A percentile compares a stretch with the other conserved stretches of the same genome.
These are phyloP conservation scores for Akabosia matsudoensis DNA, from an alignment of 1,140 invertebrate species.

Conservation along the genomic window DNA sequence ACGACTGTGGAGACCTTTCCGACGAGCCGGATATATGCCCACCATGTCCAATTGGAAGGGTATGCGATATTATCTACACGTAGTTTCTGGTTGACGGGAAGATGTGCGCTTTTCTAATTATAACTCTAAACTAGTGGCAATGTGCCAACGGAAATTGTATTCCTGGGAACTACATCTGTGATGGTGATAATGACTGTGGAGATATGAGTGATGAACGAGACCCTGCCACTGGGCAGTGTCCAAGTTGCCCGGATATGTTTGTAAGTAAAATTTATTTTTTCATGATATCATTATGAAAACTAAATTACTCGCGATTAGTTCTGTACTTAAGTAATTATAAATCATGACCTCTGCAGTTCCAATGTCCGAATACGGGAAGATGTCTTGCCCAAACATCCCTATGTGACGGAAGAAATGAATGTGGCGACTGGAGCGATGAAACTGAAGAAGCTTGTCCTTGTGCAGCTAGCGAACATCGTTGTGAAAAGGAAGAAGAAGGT, in stretches of 20 bases:
- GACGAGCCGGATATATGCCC: no score
- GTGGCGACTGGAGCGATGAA: neutral
- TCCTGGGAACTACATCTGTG: neutral
- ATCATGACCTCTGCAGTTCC: no score
- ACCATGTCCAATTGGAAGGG: no score
- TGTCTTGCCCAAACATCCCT: no score
- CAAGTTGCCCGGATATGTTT: neutral
- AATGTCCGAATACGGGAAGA: no score
- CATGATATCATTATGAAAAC: neutral
- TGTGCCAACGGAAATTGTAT: neutral
- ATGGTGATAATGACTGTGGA: neutral
- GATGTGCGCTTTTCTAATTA: no score
- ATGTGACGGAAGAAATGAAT: neutral
- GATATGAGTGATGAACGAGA: neutral
- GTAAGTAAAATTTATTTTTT: neutral
- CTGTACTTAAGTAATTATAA: no score
- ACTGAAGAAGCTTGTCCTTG: neutral
- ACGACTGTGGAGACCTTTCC: no score
- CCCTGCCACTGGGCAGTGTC: neutral
- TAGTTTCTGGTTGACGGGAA: no score
- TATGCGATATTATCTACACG: no score
- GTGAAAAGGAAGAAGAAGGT: neutral
- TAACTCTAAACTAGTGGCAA: no score
- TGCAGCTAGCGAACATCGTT: neutral
- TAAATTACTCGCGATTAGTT: no score